These are phyloP conservation scores for Muraenolepis orangiensis DNA, from an alignment of 2,797 vertebrate species.

Conservation along the genomic window DNA sequence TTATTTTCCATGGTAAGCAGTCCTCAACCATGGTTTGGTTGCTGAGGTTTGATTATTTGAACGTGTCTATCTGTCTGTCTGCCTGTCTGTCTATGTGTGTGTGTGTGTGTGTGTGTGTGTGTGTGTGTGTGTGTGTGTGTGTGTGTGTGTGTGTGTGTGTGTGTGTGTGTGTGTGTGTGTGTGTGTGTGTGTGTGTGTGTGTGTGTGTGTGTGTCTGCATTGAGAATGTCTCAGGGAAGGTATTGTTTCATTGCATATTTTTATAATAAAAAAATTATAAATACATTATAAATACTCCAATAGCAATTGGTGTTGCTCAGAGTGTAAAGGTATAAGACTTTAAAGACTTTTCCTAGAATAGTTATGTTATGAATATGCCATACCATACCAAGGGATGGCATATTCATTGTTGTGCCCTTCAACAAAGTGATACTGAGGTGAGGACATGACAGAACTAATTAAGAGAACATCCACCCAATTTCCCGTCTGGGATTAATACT, in stretches of 20 bases:
- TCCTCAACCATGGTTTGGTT: background rate
- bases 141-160: conserved; percentile 3
- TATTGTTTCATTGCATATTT: background rate
- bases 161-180: conserved; percentile 4
- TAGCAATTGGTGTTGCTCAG: too few species aligned
- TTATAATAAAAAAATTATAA: too few species aligned
- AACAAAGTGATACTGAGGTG: too few species aligned
- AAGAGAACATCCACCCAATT: background rate
- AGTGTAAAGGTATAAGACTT: too few species aligned
- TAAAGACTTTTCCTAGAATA: too few species aligned
- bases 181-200: background rate
- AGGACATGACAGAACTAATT: too few species aligned
- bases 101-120: background rate
- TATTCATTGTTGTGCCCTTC: too few species aligned
- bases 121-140: too few species aligned
- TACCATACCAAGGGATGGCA: too few species aligned
- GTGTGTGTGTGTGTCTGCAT: background rate
- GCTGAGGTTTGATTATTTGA: background rate
- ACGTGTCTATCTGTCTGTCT: too few species aligned
- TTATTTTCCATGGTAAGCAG: background rate
- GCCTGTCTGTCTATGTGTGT: background rate
- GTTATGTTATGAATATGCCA: too few species aligned
- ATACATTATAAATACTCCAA: too few species aligned
- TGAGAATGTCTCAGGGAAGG: background rate
- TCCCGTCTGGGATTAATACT: background rate